These are phyloP conservation scores for Wasmannia auropunctata DNA, from an alignment of 1,140 invertebrate species.

Conservation along the genomic window DNA sequence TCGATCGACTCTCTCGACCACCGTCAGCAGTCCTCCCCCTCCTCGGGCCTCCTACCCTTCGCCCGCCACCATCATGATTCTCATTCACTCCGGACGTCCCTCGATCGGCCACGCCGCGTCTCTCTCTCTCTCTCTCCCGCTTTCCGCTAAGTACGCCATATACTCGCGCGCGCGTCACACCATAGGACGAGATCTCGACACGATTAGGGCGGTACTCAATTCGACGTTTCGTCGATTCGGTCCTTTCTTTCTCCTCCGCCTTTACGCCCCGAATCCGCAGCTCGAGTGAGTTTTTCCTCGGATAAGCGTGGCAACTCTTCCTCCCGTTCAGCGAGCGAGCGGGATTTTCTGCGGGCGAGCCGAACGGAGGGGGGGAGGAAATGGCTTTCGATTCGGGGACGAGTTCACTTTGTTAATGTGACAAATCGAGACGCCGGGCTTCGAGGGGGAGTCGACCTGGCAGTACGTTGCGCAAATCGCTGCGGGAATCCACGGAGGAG, in stretches of 20 bases:
- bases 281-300: conserved; percentile 66
- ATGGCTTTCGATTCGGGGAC: conserved; percentile 58
- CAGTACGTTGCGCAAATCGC: conserved; percentile 39
- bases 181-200: conserved; percentile 74
- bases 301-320: conserved; percentile 71
- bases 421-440: conserved; percentile 50
- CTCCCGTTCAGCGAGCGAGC: conserved; percentile 62
- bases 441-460: conserved; percentile 32
- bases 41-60: conserved; percentile 46
- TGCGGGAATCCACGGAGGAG: conserved; percentile 31
- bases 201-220: conserved; percentile 75
- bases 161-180: conserved; percentile 72
- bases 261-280: conserved; percentile 64
- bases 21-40: conserved; percentile 75
- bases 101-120: conserved; percentile 25
- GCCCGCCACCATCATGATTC: conserved; percentile 68
- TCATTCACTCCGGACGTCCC: conserved; percentile 65
- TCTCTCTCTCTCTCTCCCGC: conserved; percentile 30
- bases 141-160: conserved; percentile 73
- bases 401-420: conserved; percentile 60
- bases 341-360: conserved; percentile 53
- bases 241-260: conserved; percentile 67
- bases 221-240: conserved; percentile 74
- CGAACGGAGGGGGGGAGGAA: conserved; percentile 48
- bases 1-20: conserved; percentile 84